Evolutionary conservation across 2,888 invertebrate genomes (phyloP), one percentile per base, ranked within the genome.

Genomic region (Thera britannica): DNA sequence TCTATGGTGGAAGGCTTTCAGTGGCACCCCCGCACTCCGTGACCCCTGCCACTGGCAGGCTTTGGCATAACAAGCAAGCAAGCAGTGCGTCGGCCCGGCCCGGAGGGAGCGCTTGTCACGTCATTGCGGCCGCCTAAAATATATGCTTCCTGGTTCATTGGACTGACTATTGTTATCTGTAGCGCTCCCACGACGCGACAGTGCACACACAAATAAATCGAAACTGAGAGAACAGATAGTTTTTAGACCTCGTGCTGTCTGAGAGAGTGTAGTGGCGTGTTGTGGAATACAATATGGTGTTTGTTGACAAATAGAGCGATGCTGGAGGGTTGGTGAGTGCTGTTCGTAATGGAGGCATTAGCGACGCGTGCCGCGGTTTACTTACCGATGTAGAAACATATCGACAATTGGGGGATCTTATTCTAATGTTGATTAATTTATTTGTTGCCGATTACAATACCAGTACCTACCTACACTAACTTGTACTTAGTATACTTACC

Each of bases 261-360:
- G 44, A 51, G 36, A 23, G 61, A 70, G 70, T 75, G 70, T 71
- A 68, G 74, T 73, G 70, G 63, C 58, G 72, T 75, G 74, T 67
- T 71, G 75, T 77, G 76, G 76, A 77, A 55, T 58, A 68, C 75
- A 77, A 0, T 72, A 78, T 68, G 71, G 62, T 64, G 72, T 72
- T 76, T 75, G 75, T 75, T 72, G 73, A 73, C 77, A 77, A 71
- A 77, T 79, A 75, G 63, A 69, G 63, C 77, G 83, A 85, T 83
- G 86, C 83, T 83, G 83, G 81, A 79, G 75, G 77, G 77, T 78
- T 79, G 85, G 86, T 83, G 78, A 86, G 85, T 82, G 72, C 72
- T 72, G 60, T 55, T 65, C 72, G 75, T 75, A 75, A 76, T 76
- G 69, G 72, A 71, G 72, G 75, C 73, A 72, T 74, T 72, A 73